A percentile compares a stretch with the other conserved stretches of the same genome.
These are phyloP conservation scores for Edolisoma coerulescens DNA, from an alignment of 2,113 vertebrate species.

Conservation along the genomic window DNA sequence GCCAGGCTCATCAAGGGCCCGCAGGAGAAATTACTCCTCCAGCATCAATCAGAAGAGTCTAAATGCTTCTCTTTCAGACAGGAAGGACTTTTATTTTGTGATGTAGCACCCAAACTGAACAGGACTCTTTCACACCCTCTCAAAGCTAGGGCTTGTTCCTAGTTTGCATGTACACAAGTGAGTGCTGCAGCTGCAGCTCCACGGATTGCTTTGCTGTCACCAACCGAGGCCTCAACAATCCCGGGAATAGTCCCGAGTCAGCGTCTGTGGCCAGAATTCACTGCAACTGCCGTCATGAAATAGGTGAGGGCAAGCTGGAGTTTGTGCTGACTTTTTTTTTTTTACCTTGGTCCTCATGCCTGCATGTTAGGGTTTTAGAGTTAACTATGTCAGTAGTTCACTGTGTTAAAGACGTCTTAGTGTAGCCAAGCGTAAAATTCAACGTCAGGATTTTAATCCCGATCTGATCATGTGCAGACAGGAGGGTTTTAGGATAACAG, in stretches of 20 bases:
- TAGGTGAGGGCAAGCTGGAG: neutral
- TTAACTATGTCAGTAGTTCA: neutral
- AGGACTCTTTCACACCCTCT: conserved; percentile 50
- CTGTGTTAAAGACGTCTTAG: neutral
- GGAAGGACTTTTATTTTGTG: conserved; percentile 18
- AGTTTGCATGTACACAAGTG: neutral
- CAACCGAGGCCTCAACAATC: neutral
- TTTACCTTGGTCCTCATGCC: neutral
- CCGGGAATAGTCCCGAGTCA: neutral
- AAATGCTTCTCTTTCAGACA: conserved; percentile 38
- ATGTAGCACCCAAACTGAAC: conserved; percentile 34
- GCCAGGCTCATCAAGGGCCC: neutral
- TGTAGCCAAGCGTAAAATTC: neutral
- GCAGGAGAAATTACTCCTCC: neutral
- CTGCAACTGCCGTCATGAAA: neutral
- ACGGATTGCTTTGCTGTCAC: neutral
- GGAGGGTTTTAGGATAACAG: neutral
- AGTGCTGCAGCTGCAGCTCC: conserved; percentile 47
- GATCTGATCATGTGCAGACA: neutral
- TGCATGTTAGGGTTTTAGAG: neutral
- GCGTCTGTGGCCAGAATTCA: neutral
- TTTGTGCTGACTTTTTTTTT: neutral
- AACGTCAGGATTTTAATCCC: neutral
- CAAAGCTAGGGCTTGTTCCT: conserved; percentile 56
- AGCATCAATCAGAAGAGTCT: conserved; percentile 15